Percentiles rank a stretch among this genome's conserved stretches.
These are phyloP conservation scores for Tetramorium alpestre DNA, from an alignment of 1,140 invertebrate species.

Conservation along the genomic window DNA sequence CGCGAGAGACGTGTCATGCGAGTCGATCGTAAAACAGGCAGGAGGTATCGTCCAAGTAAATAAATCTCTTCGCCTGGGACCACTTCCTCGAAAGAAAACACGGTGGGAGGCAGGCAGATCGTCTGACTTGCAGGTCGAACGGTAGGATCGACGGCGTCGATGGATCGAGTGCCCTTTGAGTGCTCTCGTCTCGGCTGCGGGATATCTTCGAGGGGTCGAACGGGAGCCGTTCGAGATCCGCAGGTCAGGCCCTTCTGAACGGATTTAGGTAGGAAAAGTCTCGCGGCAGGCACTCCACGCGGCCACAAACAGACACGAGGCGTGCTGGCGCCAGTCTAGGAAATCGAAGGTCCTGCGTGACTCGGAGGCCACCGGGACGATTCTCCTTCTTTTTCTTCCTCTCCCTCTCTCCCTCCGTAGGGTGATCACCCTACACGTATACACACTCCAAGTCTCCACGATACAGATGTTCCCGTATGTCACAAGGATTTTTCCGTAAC, in stretches of 20 bases:
- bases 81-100: slow-evolving; percentile 67
- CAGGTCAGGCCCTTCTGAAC: slow-evolving; percentile 58
- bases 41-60: slow-evolving; percentile 65
- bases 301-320: slow-evolving; percentile 58
- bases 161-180: slow-evolving; percentile 71
- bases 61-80: slow-evolving; percentile 29
- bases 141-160: slow-evolving; percentile 65
- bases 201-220: slow-evolving; percentile 51
- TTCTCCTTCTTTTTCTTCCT: slow-evolving; percentile 44
- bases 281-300: slow-evolving; percentile 27
- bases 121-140: slow-evolving; percentile 64
- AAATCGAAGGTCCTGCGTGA: slow-evolving; percentile 73
- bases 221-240: slow-evolving; percentile 55
- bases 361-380: slow-evolving; percentile 73
- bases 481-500: slow-evolving; percentile 45
- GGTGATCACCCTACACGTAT: slow-evolving; percentile 54
- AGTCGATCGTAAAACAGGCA: slow-evolving; percentile 59
- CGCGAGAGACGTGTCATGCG: slow-evolving; percentile 51
- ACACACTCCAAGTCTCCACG: slow-evolving; percentile 11
- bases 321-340: slow-evolving; percentile 75
- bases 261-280: slow-evolving; percentile 68
- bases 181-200: slow-evolving; percentile 46
- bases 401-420: slow-evolving; percentile 52
- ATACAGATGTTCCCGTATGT: slow-evolving; percentile 58
- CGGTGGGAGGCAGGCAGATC: slow-evolving; percentile 41